phyloP scores from a whole-genome alignment of 2,797 vertebrate species.

The Sciaenops ocellatus region DNA sequence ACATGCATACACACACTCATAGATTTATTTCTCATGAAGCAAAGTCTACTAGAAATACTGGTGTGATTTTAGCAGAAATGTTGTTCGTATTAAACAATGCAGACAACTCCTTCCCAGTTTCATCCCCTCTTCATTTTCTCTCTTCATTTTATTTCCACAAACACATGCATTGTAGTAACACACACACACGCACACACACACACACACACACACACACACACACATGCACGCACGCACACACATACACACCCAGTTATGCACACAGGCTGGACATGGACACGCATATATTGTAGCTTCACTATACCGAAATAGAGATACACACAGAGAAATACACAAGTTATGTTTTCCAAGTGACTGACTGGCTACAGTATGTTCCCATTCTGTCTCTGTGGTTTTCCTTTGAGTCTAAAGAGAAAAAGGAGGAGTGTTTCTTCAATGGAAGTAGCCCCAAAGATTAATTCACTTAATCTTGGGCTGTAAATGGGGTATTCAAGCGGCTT shows the following conservation, averaged over 20 bases:
- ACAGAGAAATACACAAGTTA: slow-evolving; percentile 34
- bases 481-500: slow-evolving; percentile 84
- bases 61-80: slow-evolving; percentile 16
- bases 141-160: slow-evolving; percentile 13
- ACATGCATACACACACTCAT: background rate
- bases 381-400: slow-evolving; percentile 45
- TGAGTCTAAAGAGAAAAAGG: slow-evolving; percentile 48
- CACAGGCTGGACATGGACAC: background rate
- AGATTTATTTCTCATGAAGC: background rate
- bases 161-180: slow-evolving; percentile 2
- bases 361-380: slow-evolving; percentile 39
- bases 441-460: slow-evolving; percentile 83
- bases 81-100: slow-evolving; percentile 15
- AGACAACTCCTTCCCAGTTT: slow-evolving; percentile 11
- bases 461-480: slow-evolving; percentile 84
- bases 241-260: slow-evolving; percentile 1
- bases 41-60: background rate
- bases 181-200: background rate
- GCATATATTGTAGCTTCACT: background rate
- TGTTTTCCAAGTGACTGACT: slow-evolving; percentile 55
- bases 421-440: slow-evolving; percentile 64
- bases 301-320: slow-evolving; percentile 30
- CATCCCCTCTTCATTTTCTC: background rate
- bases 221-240: background rate
- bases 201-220: background rate